phyloP scores from a whole-genome alignment of 1,140 invertebrate species.

The Papilio dardanus region DNA sequence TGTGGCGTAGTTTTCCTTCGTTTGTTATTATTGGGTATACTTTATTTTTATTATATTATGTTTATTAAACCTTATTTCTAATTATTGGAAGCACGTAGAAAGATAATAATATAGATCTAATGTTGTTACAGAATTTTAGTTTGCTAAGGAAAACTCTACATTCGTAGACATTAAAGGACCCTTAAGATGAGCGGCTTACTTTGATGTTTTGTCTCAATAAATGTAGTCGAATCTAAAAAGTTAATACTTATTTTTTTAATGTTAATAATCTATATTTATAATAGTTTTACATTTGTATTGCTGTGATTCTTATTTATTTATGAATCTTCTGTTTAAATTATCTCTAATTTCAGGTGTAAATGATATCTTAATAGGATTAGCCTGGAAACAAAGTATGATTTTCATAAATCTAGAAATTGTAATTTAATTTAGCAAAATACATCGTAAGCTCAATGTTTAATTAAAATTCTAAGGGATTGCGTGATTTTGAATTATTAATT shows the following conservation, averaged over 20 bases:
- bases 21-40: not conserved
- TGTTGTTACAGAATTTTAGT: not conserved
- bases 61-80: slow-evolving; percentile 8
- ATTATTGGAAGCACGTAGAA: not conserved
- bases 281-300: too few species aligned
- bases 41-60: not conserved
- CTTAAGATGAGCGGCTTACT: too few species aligned
- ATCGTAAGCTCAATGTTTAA: not conserved
- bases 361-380: not conserved
- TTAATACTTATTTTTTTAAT: too few species aligned
- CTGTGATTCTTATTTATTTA: too few species aligned
- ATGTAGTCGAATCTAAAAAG: too few species aligned
- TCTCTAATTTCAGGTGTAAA: not conserved
- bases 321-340: not conserved
- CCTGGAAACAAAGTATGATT: not conserved
- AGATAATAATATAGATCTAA: not conserved
- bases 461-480: not conserved
- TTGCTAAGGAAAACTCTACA: not conserved
- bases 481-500: slow-evolving; percentile 18
- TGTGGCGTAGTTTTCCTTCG: slow-evolving; percentile 15
- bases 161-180: too few species aligned
- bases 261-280: too few species aligned
- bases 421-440: not conserved
- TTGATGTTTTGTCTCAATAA: too few species aligned
- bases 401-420: slow-evolving; percentile 3